Percentiles rank a stretch among this genome's conserved stretches.
These are phyloP conservation scores for Notocelia uddmanniana DNA, from an alignment of 2,888 invertebrate species.

Conservation along the genomic window DNA sequence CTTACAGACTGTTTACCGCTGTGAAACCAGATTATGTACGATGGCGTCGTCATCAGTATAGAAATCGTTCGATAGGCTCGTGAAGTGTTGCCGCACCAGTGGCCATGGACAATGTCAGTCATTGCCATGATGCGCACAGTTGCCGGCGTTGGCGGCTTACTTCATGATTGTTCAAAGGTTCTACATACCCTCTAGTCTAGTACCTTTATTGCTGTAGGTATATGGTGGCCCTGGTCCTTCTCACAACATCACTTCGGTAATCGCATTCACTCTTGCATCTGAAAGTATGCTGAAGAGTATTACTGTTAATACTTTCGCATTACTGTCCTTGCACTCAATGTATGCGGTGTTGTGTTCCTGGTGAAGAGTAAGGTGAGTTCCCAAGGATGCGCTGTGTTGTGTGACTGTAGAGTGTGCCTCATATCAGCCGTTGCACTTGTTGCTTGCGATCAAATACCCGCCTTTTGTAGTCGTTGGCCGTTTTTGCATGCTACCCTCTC, in stretches of 20 bases:
- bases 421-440: no score
- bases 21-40: slow-evolving; percentile 28
- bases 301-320: no score
- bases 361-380: background rate
- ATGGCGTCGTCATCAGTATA: slow-evolving; percentile 7
- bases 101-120: slow-evolving; percentile 42
- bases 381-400: background rate
- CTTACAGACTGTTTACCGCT: background rate
- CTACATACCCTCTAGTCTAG: background rate
- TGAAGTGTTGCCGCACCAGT: slow-evolving; percentile 42
- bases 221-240: no score
- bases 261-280: no score
- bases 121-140: slow-evolving; percentile 30
- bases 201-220: background rate
- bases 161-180: background rate
- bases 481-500: no score
- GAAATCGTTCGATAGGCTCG: slow-evolving; percentile 40
- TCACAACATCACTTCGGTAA: no score
- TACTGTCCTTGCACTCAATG: no score
- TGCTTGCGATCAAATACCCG: no score
- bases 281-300: no score
- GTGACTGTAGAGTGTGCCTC: background rate
- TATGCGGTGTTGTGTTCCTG: background rate
- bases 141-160: background rate
- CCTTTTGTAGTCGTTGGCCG: no score